These are phyloP conservation scores for Cydia strobilella DNA, from an alignment of 1,140 invertebrate genomes.

Conservation along the genomic window DNA sequence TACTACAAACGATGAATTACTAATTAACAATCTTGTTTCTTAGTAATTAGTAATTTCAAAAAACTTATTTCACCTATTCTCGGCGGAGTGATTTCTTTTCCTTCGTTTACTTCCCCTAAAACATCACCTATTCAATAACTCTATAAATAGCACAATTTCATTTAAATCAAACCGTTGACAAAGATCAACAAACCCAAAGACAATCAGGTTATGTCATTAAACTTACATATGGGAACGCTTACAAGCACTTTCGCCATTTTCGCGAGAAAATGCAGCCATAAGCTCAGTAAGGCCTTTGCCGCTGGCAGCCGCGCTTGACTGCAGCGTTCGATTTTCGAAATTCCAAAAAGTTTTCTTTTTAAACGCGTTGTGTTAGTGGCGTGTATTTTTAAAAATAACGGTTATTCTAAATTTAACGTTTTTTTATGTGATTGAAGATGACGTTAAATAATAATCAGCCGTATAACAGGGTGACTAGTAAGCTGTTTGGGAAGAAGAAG, in stretches of 20 bases:
- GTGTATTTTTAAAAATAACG: slow-evolving; percentile 16
- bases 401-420: background rate
- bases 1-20: too few relatives aligned
- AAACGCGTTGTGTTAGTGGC: slow-evolving; percentile 14
- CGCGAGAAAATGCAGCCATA: slow-evolving; percentile 55
- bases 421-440: slow-evolving; percentile 47
- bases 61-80: too few relatives aligned
- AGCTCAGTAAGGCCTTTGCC: slow-evolving; percentile 55
- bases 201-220: slow-evolving; percentile 32
- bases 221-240: slow-evolving; percentile 28
- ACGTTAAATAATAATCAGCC: slow-evolving; percentile 64
- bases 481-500: slow-evolving; percentile 72
- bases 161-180: background rate
- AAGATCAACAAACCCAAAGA: slow-evolving; percentile 28
- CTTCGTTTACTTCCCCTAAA: too few relatives aligned
- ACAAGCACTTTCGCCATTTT: slow-evolving; percentile 64
- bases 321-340: slow-evolving; percentile 37
- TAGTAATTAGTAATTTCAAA: too few relatives aligned
- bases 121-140: background rate
- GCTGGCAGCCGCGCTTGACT: slow-evolving; percentile 42
- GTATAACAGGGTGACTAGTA: slow-evolving; percentile 58
- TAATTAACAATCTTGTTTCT: too few relatives aligned
- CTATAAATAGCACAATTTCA: slow-evolving; percentile 3
- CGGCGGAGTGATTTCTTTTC: too few relatives aligned
- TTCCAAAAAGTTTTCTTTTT: slow-evolving; percentile 30